Evolutionary conservation across 2,888 invertebrate species (phyloP), one percentile per base, ranked within the genome.

Genomic region (Cheilosia impressa): DNA sequence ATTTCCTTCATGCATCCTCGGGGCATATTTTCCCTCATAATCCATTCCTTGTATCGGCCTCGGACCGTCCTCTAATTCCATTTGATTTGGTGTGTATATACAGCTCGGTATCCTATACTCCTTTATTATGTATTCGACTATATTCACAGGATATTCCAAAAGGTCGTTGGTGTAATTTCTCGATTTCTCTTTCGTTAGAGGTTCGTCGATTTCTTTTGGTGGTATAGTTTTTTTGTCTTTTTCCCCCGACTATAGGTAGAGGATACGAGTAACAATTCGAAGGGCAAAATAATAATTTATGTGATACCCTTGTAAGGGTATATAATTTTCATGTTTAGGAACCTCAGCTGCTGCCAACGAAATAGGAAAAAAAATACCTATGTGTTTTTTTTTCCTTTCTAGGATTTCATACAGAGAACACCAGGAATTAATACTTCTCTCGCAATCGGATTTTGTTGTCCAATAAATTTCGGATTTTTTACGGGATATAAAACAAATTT

Each of bases 401-500:
- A 57, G 66, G 53, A 77, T 69, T 31, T 60, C 57, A 60, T 68
- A 66, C 47, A 55, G 65, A 75, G 68, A 45, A 77, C 72, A 72
- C 80, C 31, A 31, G 31, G 77, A 85, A 85, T 85, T 85, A 81
- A 85, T 85, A 77, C 72, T 81, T 80, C 71, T 72, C 72, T 72
- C 50, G 66, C 71, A 85, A 85, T 85, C 85, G 76, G 85, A 77
- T 85, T 81, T 72, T 72, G 85, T 62, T 85, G 80, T 85, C 81
- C 81, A 81, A 85, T 85, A 85, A 85, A 85, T 85, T 85, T 85
- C 45, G 76, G 85, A 85, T 85, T 85, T 85, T 81, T 72, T 77
- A 85, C 72, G 85, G 85, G 2, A 81, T 81, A 76, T 85, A 85
- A 63, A 81, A 77, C 57, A 24, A 75, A 79, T 84, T 65, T 75